Base-by-base conservation (phyloP, 1,140 invertebrate species). In the Pomacea maculata region DNA sequence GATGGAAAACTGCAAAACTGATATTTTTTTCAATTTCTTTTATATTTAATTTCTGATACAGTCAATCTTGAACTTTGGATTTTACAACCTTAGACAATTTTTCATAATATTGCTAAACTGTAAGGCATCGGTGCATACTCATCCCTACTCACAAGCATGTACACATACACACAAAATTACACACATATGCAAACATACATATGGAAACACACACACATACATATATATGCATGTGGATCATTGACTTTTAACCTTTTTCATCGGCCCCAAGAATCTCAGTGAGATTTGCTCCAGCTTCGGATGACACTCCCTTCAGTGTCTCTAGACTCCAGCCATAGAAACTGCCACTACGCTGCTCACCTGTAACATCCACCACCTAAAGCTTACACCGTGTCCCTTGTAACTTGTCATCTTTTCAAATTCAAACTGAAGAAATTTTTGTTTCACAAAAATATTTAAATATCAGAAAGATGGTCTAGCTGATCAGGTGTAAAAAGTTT, bases 271-370 rank as follows among this genome's bases (percentile, higher is more conserved):
- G 64, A 29, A 15, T 75, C 63, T 84, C 85, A 57, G 87, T 88
- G 55, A 90, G 83, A 29, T 88, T 81, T 52, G 86, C 88, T 19
- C 90, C 88, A 65, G 89, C 90, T 75, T 90, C 86, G 12, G 84
- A 64, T 0, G 86, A 85, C 14, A 90, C 86, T n/a, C 86, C 86
- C 78, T 90, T 89, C 79, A 91, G 79, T 14, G 89, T 86, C 63
- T 89, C 87, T 75, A 89, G 79, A 81, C 89, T 89, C 89, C 89
- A 91, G 45, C 89, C 89, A 83, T 88, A 85, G 75, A 84, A 82
- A 77, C 88, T 86, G 25, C 85, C 85, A 73, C 81, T 86, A 11
- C 85, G 73, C 29, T 78, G 87, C 77, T 83, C 83, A 19, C 87
- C 87, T 88, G 77, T 57, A 61, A 17, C 57, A 61, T 11, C 11